These are phyloP conservation scores for Lasioglossum morio DNA, from an alignment of 2,888 invertebrate species.

Conservation along the genomic window DNA sequence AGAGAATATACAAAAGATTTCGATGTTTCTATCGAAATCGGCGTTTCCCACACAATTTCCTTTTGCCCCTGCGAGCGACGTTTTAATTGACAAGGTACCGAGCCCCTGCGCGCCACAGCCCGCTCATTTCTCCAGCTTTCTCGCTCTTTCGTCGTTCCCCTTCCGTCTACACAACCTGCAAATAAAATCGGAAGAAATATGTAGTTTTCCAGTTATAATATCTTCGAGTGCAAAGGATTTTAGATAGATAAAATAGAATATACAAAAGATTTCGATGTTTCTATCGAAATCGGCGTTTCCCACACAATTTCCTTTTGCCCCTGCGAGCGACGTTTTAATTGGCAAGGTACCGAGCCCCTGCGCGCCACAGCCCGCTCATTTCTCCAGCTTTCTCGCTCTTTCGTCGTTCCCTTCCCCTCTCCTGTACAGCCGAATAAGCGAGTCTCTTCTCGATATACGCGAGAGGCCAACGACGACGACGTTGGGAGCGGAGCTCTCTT, in stretches of 20 bases:
- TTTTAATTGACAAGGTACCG: neutral
- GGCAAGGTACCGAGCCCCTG: neutral
- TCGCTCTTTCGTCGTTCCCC: neutral
- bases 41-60: neutral
- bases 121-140: slow-evolving; percentile 13
- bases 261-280: neutral
- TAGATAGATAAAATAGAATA: too few species aligned
- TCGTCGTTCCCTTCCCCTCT: neutral
- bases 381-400: slow-evolving; percentile 25
- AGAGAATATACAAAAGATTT: too few species aligned
- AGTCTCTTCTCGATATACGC: slow-evolving; percentile 55
- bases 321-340: neutral
- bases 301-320: neutral
- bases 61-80: neutral
- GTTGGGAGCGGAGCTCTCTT: slow-evolving; percentile 57
- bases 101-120: neutral
- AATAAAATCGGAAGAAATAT: too few species aligned
- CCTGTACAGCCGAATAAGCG: neutral
- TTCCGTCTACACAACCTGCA: too few species aligned
- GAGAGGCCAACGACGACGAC: slow-evolving; percentile 16
- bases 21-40: neutral
- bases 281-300: neutral
- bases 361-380: neutral
- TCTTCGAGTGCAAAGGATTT: too few species aligned
- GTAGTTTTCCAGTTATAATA: too few species aligned